Base-by-base conservation (phyloP, 1,140 invertebrate genomes). In the Drosophila lacertosa region DNA sequence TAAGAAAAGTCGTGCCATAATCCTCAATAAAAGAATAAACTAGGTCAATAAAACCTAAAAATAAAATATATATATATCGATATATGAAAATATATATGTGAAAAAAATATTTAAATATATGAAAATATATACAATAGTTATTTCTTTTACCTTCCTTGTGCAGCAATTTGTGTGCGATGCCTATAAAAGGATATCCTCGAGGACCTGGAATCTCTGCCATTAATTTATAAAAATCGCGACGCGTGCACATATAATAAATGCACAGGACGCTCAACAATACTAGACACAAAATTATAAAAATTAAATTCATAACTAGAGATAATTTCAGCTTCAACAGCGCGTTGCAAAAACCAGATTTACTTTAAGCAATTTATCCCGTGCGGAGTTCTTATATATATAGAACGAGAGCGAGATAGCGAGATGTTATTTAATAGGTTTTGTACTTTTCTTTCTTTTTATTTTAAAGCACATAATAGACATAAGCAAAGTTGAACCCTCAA, bases 161-260 rank as follows among this genome's bases (percentile, higher is more conserved):
- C 10, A 22, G 15, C 10, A 51, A 0, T 11, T 53, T 53, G 2
- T 22, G 18, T 5, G 32, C 32, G 2, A 53, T 37, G 5, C 50
- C 50, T 9, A 53, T 53, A 0, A 53, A 5, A 5, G 50, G 50
- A 53, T 37, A 37, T 9, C 50, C 50, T 10, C 37, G 33, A 39
- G 50, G 50, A 35, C 32, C 32, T 9, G 50, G 33, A 15, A 37
- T 22, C 13, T 39, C 24, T 0, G 4, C 0, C 15, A 24, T 20
- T 9, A 53, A 9, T n/a, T 53, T 37, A 39, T 53, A 53, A 24
- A 37, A 24, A 2, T 24, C 50, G 6, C 50, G 50, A 15, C 50
- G 50, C 4, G 33, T n/a, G 11, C 32, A 53, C 6, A 53, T 1
- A 15, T 10, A 53, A 24, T 39, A 39, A 4, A 22, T 13, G 1